Percentiles rank a stretch among this genome's conserved stretches.
phyloP scores from a whole-genome alignment of 1,140 invertebrate genomes.

The Drosophila ercepeae region DNA sequence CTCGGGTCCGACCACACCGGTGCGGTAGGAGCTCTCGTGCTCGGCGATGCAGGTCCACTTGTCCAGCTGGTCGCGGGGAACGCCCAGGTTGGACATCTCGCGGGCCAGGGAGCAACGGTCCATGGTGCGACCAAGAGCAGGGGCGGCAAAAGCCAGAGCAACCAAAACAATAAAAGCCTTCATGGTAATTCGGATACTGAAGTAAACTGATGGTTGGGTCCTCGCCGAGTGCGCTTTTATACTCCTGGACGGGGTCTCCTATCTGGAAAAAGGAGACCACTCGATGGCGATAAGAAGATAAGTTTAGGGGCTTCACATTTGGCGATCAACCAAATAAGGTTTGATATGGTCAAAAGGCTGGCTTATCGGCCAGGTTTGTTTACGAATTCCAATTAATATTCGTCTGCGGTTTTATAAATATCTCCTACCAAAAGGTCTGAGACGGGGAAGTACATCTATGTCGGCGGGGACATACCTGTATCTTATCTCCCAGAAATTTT shows the following conservation, averaged over 20 bases:
- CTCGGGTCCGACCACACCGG: background rate
- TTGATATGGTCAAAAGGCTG: background rate
- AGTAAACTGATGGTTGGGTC: background rate
- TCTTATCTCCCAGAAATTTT: conserved; percentile 18
- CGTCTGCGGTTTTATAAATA: conserved; percentile 10
- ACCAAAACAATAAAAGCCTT: conserved; percentile 1
- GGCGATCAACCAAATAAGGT: background rate
- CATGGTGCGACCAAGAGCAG: background rate
- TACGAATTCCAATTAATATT: conserved; percentile 34
- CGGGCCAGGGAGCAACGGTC: conserved; percentile 1
- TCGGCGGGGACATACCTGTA: no score
- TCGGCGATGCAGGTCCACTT: background rate
- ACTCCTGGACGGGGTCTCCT: background rate
- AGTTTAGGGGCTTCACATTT: conserved; percentile 8
- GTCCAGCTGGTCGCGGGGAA: background rate
- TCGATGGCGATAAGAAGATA: conserved; percentile 16
- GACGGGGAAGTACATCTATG: conserved; percentile 27
- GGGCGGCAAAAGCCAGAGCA: background rate
- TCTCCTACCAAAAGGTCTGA: background rate
- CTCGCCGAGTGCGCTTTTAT: conserved; percentile 1
- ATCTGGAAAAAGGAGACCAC: background rate
- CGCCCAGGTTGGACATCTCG: background rate
- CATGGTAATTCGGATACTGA: background rate
- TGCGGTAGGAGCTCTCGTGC: conserved; percentile 3
- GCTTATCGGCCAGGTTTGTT: conserved; percentile 26